These are phyloP conservation scores for Parapristionchus giblindavisi DNA, from an alignment of 2,888 invertebrate species.

Conservation along the genomic window DNA sequence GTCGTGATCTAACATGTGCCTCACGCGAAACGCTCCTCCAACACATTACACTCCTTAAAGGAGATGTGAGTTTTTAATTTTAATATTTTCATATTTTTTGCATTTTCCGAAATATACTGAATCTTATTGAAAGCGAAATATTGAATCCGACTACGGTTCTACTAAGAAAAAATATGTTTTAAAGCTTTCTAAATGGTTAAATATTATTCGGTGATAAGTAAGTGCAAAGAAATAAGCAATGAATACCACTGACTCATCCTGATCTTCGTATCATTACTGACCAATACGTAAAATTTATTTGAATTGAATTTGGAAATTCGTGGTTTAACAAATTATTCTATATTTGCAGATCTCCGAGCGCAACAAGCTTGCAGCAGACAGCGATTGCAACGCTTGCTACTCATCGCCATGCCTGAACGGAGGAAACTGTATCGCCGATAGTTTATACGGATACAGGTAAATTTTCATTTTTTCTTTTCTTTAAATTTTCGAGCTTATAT, in stretches of 20 bases:
- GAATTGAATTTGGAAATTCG: background rate
- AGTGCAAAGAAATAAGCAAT: no score
- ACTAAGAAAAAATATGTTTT: no score
- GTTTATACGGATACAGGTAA: conserved; percentile 21
- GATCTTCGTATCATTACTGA: no score
- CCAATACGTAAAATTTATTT: no score
- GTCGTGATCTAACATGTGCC: conserved; percentile 30
- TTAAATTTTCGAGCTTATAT: background rate
- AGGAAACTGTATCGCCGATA: conserved; percentile 50
- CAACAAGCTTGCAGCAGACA: background rate
- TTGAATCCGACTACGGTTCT: no score
- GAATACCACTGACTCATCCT: no score
- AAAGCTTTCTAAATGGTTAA: no score
- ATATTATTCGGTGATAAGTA: no score
- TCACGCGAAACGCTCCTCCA: conserved; percentile 1
- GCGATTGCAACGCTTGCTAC: conserved; percentile 32
- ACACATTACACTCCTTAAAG: conserved; percentile 16
- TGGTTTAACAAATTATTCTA: background rate
- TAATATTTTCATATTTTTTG: background rate
- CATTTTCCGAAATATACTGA: no score
- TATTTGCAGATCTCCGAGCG: background rate
- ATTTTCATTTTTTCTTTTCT: background rate
- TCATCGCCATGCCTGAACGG: conserved; percentile 51
- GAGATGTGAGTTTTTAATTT: conserved; percentile 1
- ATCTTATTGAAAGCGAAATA: no score